Evolutionary conservation across 2,113 vertebrate genomes (phyloP).

Genomic region (Fulmarus glacialis): DNA sequence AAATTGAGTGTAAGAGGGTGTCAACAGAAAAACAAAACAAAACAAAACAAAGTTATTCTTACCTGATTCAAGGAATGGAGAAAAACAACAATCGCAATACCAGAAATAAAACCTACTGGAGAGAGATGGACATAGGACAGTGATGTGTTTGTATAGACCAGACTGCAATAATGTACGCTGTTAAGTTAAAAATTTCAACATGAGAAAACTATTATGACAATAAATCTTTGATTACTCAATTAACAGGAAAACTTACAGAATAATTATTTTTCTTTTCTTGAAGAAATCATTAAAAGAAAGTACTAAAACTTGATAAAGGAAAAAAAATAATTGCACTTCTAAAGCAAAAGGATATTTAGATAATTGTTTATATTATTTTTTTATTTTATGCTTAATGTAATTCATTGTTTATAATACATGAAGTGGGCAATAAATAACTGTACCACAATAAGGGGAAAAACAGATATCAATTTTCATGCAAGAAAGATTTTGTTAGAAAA

Average conservation of each 20-base stretch:
- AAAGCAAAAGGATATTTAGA: background rate
- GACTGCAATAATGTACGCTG: conserved; percentile 30
- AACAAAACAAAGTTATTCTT: background rate
- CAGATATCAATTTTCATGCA: background rate
- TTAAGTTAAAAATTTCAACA: conserved; percentile 30
- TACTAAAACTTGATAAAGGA: background rate
- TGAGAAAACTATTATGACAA: conserved; percentile 35
- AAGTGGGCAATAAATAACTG: background rate
- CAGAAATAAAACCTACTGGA: background rate
- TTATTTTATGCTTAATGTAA: background rate
- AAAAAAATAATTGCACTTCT: background rate
- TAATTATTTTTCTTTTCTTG: background rate
- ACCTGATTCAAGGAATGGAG: background rate
- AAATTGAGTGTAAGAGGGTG: background rate
- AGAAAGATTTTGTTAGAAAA: background rate
- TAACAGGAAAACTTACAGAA: background rate
- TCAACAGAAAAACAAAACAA: background rate
- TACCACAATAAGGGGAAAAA: background rate
- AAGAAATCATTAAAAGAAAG: background rate
- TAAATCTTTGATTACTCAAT: conserved; percentile 49
- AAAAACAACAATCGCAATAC: background rate
- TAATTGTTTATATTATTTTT: background rate
- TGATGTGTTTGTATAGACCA: background rate
- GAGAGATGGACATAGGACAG: conserved; percentile 25
- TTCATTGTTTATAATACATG: background rate